phyloP scores from a whole-genome alignment of 2,888 invertebrate species.

The Acanthosoma haemorrhoidale region DNA sequence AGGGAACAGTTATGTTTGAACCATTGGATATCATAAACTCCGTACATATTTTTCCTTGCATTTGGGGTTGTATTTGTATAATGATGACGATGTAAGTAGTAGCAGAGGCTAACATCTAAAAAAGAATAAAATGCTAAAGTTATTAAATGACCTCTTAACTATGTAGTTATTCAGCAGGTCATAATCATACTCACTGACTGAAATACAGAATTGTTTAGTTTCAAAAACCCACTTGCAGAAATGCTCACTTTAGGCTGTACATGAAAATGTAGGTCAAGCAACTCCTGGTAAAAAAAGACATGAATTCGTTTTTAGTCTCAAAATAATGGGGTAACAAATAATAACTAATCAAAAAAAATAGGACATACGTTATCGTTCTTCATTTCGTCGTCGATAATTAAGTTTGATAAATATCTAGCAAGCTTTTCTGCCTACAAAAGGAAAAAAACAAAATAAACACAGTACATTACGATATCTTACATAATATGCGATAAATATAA shows the following conservation, averaged over 20 bases:
- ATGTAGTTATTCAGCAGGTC: too few species aligned
- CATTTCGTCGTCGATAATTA: neutral
- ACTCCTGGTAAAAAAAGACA: neutral
- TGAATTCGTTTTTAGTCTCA: too few species aligned
- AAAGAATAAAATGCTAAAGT: neutral
- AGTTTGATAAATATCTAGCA: neutral
- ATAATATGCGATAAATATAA: too few species aligned
- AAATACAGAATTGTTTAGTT: neutral
- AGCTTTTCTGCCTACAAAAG: neutral
- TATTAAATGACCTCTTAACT: too few species aligned
- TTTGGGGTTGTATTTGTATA: conserved; percentile 16
- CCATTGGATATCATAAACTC: too few species aligned
- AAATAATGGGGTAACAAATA: too few species aligned
- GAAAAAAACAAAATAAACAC: too few species aligned
- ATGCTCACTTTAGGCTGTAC: neutral
- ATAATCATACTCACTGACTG: conserved; percentile 3
- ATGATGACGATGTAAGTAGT: conserved; percentile 13
- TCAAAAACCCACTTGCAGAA: conserved; percentile 5
- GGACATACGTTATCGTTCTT: neutral
- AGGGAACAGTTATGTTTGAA: too few species aligned
- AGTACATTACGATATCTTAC: too few species aligned
- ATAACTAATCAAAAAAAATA: neutral
- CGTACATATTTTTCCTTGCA: conserved; percentile 7
- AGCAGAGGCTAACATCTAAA: conserved; percentile 15
- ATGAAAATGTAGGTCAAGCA: neutral